A percentile compares a stretch with the other conserved stretches of the same genome.
Conservation (phyloP, 1,140 invertebrate species). For the Eueides isabella region DNA sequence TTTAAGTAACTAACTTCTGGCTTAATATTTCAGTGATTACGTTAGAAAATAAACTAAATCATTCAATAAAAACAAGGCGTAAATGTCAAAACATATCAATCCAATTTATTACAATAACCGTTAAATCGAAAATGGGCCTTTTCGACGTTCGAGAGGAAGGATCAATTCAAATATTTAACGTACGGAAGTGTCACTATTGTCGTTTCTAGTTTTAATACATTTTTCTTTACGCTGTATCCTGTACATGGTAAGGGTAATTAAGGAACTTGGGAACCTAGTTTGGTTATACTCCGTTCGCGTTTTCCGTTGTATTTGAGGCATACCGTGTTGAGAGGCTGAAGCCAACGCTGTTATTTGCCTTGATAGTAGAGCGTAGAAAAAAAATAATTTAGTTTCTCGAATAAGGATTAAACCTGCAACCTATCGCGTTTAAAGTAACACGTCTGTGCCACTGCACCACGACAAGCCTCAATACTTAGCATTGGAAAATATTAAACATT, state of each 20-base stretch:
- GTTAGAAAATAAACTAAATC: background rate
- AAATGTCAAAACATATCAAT: conserved; percentile 9
- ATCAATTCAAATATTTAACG: conserved; percentile 28
- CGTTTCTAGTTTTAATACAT: too few relatives aligned
- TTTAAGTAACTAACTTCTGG: too few relatives aligned
- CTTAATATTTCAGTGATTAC: too few relatives aligned
- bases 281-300: background rate
- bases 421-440: too few relatives aligned
- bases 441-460: too few relatives aligned
- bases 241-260: background rate
- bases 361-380: too few relatives aligned
- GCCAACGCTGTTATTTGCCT: too few relatives aligned
- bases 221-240: background rate
- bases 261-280: background rate
- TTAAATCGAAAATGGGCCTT: conserved; percentile 18
- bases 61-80: background rate
- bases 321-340: background rate
- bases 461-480: too few relatives aligned
- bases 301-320: background rate
- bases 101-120: background rate
- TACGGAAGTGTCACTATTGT: background rate
- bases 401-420: too few relatives aligned
- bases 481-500: too few relatives aligned
- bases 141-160: conserved; percentile 25
- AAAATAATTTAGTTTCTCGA: too few relatives aligned